A percentile compares a stretch with the other conserved stretches of the same genome.
Conservation (phyloP, 2,888 invertebrate genomes). For the Pterobdella sp. region DNA sequence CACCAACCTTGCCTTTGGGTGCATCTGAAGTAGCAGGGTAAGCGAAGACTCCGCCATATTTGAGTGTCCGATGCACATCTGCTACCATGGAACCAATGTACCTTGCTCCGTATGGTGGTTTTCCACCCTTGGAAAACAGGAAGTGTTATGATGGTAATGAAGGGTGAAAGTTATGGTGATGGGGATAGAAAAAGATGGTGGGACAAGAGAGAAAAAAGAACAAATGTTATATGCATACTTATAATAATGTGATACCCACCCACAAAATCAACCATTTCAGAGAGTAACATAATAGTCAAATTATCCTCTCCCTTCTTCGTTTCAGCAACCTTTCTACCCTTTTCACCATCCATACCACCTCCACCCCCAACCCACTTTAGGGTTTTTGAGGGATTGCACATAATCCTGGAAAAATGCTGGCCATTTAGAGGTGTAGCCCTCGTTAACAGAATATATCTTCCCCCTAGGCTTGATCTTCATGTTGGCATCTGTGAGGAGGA, state of each 20-base stretch:
- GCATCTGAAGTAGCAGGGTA: constrained; percentile 86
- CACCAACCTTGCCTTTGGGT: constrained; percentile 82
- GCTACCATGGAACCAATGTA: constrained; percentile 99
- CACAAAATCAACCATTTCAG: no score
- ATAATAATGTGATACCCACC: no score
- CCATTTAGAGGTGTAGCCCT: constrained; percentile 65
- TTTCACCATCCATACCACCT: neutral
- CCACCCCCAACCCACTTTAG: constrained; percentile 54
- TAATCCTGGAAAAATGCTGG: constrained; percentile 68
- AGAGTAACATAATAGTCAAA: neutral
- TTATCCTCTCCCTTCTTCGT: neutral
- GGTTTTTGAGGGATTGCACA: constrained; percentile 74
- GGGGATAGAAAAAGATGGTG: no score
- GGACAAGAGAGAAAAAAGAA: no score
- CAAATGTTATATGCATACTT: no score
- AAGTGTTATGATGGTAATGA: neutral
- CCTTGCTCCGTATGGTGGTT: constrained; percentile 77
- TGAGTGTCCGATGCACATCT: constrained; percentile 94
- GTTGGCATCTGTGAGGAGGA: constrained; percentile 72
- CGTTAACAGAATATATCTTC: constrained; percentile 73
- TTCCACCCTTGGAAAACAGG: constrained; percentile 56
- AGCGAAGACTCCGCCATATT: constrained; percentile 97
- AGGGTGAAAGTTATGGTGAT: neutral
- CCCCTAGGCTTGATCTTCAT: constrained; percentile 73
- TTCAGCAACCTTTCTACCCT: neutral